Conservation (phyloP, 1,140 invertebrate species). For the Zelostemma sp. region DNA sequence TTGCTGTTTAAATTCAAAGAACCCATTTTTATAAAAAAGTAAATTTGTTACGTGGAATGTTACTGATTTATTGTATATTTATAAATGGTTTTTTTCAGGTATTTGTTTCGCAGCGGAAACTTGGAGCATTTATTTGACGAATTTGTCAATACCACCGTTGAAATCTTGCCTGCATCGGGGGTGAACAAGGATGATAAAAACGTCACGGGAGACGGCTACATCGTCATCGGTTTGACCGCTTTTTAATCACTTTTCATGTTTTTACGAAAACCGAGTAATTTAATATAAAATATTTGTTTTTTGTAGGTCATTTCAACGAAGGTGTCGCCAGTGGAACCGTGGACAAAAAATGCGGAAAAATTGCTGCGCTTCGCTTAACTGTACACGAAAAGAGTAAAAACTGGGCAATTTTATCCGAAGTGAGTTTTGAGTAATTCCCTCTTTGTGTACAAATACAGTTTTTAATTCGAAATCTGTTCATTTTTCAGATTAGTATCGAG, state of each 20-base stretch:
- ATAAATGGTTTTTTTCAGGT: conserved; percentile 76
- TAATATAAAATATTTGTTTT: no score
- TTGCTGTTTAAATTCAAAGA: conserved; percentile 86
- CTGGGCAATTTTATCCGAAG: conserved; percentile 93
- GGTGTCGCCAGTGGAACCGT: conserved; percentile 83
- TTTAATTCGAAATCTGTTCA: no score
- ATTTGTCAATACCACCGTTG: conserved; percentile 90
- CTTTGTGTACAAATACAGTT: no score
- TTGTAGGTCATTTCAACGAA: conserved; percentile 80
- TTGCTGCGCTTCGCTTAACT: conserved; percentile 80
- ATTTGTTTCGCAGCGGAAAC: conserved; percentile 91
- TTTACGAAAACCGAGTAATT: no score
- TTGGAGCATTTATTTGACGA: conserved; percentile 91
- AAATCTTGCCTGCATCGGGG: conserved; percentile 77
- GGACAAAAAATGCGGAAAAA: conserved; percentile 76
- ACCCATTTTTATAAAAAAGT: conserved; percentile 84
- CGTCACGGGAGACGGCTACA: conserved; percentile 78
- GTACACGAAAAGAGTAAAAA: conserved; percentile 87
- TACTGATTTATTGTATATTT: no score
- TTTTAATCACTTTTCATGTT: conserved; percentile 45
- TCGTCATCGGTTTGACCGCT: conserved; percentile 81
- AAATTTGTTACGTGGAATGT: no score
- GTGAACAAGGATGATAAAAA: conserved; percentile 68
- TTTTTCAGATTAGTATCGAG: conserved; percentile 36
- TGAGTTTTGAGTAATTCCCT: no score